A percentile compares a stretch with the other conserved stretches of the same genome.
These are phyloP conservation scores for Lucinisca nassula DNA, from an alignment of 2,888 invertebrate genomes.

Conservation along the genomic window DNA sequence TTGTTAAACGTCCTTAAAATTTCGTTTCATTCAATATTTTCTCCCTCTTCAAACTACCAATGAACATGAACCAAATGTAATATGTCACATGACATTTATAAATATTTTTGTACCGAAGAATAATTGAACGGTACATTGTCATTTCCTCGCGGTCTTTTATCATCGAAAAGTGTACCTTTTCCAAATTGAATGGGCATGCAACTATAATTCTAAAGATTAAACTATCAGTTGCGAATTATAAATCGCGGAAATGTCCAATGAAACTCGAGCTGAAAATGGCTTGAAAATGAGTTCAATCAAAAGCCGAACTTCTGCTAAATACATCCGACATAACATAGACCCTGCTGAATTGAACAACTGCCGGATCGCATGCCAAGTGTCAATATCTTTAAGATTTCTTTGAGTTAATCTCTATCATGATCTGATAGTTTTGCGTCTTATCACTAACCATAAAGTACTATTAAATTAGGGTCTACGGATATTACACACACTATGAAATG, in stretches of 20 bases:
- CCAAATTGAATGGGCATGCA: conserved; percentile 37
- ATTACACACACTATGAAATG: conserved; percentile 50
- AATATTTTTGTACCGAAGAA: conserved; percentile 1
- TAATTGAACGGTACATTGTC: not conserved
- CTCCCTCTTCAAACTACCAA: not conserved
- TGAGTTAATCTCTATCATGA: conserved; percentile 56
- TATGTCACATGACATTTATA: conserved; percentile 14
- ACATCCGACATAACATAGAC: conserved; percentile 4
- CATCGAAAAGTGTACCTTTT: conserved; percentile 9
- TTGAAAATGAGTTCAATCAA: conserved; percentile 23
- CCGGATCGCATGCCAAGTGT: conserved; percentile 52
- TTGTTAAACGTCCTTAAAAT: not conserved
- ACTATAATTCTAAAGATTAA: conserved; percentile 39
- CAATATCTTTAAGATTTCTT: conserved; percentile 40
- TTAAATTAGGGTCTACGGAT: conserved; percentile 54
- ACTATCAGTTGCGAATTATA: conserved; percentile 49
- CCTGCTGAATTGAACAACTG: conserved; percentile 29
- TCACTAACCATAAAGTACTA: conserved; percentile 54
- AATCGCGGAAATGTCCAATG: conserved; percentile 48
- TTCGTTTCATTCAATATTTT: not conserved
- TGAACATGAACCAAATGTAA: not conserved
- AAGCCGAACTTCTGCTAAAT: not conserved
- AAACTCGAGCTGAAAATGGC: conserved; percentile 21
- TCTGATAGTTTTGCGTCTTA: conserved; percentile 36
- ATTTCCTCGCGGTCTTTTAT: not conserved